These are phyloP conservation scores for Metaphire vulgaris DNA, from an alignment of 1,140 invertebrate genomes.

Conservation along the genomic window DNA sequence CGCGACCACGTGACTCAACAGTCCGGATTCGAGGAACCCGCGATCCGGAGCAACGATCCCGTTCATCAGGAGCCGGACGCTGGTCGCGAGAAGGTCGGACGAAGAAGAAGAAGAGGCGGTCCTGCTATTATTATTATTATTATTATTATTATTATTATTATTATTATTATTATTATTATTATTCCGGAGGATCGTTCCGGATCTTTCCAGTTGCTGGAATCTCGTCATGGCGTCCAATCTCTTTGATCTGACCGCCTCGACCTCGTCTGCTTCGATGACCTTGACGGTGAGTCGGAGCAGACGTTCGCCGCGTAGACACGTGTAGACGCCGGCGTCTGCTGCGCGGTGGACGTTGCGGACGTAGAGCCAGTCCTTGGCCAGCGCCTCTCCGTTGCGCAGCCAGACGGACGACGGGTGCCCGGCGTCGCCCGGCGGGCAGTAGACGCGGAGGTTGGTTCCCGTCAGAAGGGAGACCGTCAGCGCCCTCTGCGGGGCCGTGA, in stretches of 20 bases:
- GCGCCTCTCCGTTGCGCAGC: background rate
- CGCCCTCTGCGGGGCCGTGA: background rate
- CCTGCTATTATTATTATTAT: too few species aligned
- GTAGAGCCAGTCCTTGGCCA: background rate
- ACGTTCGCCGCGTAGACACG: background rate
- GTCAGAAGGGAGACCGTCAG: background rate
- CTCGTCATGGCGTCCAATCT: background rate
- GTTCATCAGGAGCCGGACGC: background rate
- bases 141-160: too few species aligned
- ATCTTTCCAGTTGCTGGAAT: background rate
- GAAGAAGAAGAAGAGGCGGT: too few species aligned
- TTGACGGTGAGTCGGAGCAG: background rate
- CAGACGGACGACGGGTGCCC: background rate
- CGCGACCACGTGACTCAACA: background rate
- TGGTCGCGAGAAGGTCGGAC: background rate
- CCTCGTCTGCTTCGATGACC: background rate
- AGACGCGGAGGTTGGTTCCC: background rate
- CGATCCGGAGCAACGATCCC: background rate
- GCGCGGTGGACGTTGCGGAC: background rate
- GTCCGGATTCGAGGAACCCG: background rate
- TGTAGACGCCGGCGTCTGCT: conserved; percentile 1
- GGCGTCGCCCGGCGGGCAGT: background rate
- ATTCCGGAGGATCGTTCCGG: too few species aligned
- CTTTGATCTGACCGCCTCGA: background rate
- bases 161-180: too few species aligned